Percentiles rank a stretch among this genome's conserved stretches.
Evolutionary conservation across 2,797 vertebrate species (phyloP).

Genomic region (Sebastes diaconus): DNA sequence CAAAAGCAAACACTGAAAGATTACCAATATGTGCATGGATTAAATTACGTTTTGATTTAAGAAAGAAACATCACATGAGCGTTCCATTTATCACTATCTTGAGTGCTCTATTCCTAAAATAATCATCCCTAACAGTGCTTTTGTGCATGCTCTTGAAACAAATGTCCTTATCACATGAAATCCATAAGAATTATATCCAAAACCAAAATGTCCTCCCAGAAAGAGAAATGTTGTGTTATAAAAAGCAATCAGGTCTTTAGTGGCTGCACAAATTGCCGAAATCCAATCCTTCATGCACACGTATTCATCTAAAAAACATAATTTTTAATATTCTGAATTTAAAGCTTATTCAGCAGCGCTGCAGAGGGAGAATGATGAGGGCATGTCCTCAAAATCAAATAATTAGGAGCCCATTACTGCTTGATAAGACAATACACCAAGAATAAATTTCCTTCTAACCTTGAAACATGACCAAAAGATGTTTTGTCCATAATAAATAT

Average conservation of each 20-base stretch:
- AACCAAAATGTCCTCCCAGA: not conserved
- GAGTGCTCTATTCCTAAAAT: not conserved
- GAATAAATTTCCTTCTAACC: not conserved
- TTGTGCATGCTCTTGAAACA: not conserved
- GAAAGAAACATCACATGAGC: not conserved
- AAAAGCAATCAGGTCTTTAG: not conserved
- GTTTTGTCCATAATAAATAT: constrained; percentile 23
- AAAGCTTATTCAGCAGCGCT: not conserved
- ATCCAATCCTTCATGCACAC: not conserved
- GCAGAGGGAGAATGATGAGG: constrained; percentile 7
- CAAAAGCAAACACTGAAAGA: not conserved
- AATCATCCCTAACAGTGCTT: not conserved
- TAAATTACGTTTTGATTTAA: not conserved
- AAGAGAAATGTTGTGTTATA: not conserved
- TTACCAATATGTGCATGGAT: not conserved
- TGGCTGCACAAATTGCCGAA: not conserved
- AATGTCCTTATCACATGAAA: not conserved
- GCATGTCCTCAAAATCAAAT: constrained; percentile 19
- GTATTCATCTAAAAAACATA: not conserved
- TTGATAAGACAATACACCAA: not conserved
- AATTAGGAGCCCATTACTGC: constrained; percentile 9
- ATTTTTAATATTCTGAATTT: not conserved
- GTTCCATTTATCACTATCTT: not conserved
- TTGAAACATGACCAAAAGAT: constrained; percentile 30
- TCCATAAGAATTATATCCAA: not conserved